Evolutionary conservation across 2,797 vertebrate species (phyloP).

Genomic region (Lates japonicus): DNA sequence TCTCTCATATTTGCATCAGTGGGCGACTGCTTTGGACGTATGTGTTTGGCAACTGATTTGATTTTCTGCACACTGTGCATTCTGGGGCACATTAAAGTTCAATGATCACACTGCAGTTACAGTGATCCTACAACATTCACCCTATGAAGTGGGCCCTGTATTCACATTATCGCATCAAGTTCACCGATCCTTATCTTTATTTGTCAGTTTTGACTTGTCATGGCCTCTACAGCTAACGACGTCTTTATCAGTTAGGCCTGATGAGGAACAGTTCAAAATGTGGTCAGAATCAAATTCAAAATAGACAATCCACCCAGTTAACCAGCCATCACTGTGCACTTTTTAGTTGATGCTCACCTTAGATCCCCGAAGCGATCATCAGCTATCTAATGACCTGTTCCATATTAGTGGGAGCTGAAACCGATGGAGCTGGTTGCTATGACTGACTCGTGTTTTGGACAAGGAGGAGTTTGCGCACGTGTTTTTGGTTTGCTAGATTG

Average conservation of each 20-base stretch:
- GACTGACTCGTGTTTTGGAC: slow-evolving; percentile 19
- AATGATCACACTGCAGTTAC: background rate
- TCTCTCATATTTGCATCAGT: too few species aligned
- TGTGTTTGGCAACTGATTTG: background rate
- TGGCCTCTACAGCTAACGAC: background rate
- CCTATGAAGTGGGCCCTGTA: rapidly evolving
- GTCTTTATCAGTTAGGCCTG: background rate
- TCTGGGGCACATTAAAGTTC: background rate
- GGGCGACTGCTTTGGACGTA: too few species aligned
- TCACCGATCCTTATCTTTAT: background rate
- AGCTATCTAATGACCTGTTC: background rate
- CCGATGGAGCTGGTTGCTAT: background rate
- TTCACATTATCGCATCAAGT: background rate
- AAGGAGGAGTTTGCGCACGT: slow-evolving; percentile 48
- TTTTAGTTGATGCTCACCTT: slow-evolving; percentile 50
- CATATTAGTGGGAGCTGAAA: background rate
- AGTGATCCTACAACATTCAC: background rate
- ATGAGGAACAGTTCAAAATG: background rate
- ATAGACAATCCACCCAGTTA: background rate
- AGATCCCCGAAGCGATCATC: slow-evolving; percentile 19
- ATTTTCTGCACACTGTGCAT: background rate
- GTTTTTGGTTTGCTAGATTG: slow-evolving; percentile 68
- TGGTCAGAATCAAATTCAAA: background rate
- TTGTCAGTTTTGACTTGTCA: background rate
- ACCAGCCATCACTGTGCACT: background rate